These are phyloP conservation scores for Cerastoderma edule DNA, from an alignment of 2,888 invertebrate species.

Conservation along the genomic window DNA sequence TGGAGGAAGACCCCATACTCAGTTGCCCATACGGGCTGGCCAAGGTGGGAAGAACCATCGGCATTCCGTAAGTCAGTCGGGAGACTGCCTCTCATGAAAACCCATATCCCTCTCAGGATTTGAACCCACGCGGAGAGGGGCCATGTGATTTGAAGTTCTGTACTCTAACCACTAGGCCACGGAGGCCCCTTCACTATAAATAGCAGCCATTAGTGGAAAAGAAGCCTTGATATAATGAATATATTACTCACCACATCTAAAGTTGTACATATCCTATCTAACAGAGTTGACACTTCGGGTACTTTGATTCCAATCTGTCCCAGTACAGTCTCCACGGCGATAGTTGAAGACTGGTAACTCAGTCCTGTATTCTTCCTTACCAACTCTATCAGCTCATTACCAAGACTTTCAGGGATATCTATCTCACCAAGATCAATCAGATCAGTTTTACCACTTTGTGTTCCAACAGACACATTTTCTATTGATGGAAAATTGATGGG, in stretches of 20 bases:
- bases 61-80: no score
- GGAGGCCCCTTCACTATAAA: no score
- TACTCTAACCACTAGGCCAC: no score
- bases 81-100: no score
- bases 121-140: no score
- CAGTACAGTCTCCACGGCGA: constrained; percentile 78
- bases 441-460: constrained; percentile 8
- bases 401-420: constrained; percentile 65
- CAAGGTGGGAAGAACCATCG: no score
- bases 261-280: constrained; percentile 68
- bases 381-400: constrained; percentile 73
- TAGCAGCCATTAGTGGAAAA: no score
- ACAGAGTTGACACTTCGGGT: constrained; percentile 62
- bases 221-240: not conserved
- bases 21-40: no score
- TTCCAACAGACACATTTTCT: constrained; percentile 1
- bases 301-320: constrained; percentile 68
- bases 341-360: constrained; percentile 75
- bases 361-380: constrained; percentile 76
- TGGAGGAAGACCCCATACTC: no score
- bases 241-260: constrained; percentile 60
- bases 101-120: no score
- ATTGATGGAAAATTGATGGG: constrained; percentile 42
- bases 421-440: constrained; percentile 45
- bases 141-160: no score